These are phyloP conservation scores for Scatophagus argus DNA, from an alignment of 2,113 vertebrate genomes.

Conservation along the genomic window DNA sequence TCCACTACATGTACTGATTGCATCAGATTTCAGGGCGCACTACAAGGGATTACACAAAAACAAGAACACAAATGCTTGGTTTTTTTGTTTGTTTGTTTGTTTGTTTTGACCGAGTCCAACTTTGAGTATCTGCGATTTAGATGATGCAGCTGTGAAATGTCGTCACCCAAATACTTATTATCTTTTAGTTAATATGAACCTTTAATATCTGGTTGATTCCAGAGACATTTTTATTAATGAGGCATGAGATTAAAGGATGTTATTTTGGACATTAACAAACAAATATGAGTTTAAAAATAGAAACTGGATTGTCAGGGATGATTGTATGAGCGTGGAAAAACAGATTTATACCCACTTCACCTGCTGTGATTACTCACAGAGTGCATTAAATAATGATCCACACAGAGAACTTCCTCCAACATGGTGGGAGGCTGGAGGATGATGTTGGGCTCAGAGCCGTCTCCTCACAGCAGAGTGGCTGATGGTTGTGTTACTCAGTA, in stretches of 20 bases:
- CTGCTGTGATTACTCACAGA: not conserved
- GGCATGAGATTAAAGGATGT: slow-evolving; percentile 12
- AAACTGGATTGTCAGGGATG: not conserved
- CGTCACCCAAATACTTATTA: not conserved
- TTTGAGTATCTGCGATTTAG: not conserved
- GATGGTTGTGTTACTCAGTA: not conserved
- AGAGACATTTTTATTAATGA: not conserved
- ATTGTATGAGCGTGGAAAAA: slow-evolving; percentile 14
- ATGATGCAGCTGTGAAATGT: slow-evolving; percentile 1
- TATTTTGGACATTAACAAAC: not conserved
- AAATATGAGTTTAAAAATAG: not conserved
- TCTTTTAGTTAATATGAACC: not conserved
- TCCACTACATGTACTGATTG: not conserved
- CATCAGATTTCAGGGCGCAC: slow-evolving; percentile 44
- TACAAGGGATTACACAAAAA: slow-evolving; percentile 26
- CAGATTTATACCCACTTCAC: not conserved
- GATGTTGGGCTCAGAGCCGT: not conserved
- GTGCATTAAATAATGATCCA: not conserved
- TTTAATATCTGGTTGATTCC: not conserved
- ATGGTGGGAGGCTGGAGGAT: not conserved
- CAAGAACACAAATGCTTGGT: not conserved
- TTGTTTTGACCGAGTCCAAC: too few species aligned
- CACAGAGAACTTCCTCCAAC: not conserved
- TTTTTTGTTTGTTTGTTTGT: too few species aligned
- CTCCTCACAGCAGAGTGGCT: not conserved